phyloP scores from a whole-genome alignment of 2,888 invertebrate species.

The Linnaemya vulpina region DNA sequence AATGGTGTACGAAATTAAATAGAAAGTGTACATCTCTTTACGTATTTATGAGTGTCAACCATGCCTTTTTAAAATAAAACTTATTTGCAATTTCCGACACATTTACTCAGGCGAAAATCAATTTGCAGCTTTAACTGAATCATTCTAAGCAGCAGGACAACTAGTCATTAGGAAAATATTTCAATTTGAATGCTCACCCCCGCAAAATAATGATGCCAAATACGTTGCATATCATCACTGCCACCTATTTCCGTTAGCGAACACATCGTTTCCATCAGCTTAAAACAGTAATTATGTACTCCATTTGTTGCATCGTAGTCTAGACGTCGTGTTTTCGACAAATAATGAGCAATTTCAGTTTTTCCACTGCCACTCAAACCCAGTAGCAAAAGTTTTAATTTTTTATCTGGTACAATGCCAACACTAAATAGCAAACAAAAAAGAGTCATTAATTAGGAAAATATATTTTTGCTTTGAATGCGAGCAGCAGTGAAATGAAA shows the following conservation, averaged over 20 bases:
- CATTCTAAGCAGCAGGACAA: background rate
- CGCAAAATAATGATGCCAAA: slow-evolving; percentile 81
- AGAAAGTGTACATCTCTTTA: too few species aligned
- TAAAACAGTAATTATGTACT: slow-evolving; percentile 75
- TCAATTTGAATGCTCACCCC: slow-evolving; percentile 71
- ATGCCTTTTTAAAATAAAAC: too few species aligned
- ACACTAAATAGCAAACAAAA: slow-evolving; percentile 66
- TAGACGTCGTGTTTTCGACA: slow-evolving; percentile 74
- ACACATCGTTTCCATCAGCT: slow-evolving; percentile 65
- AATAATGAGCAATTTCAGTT: slow-evolving; percentile 79
- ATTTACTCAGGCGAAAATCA: too few species aligned
- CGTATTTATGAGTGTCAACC: too few species aligned
- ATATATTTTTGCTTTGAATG: slow-evolving; percentile 39
- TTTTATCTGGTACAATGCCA: slow-evolving; percentile 70
- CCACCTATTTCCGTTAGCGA: slow-evolving; percentile 81
- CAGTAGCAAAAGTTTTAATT: slow-evolving; percentile 78
- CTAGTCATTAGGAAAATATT: background rate
- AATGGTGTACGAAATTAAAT: too few species aligned
- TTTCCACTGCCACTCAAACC: slow-evolving; percentile 79
- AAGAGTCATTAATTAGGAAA: background rate
- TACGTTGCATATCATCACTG: slow-evolving; percentile 79
- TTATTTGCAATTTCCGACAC: too few species aligned
- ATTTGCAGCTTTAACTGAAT: background rate
- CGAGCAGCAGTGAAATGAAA: slow-evolving; percentile 4
- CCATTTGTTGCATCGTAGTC: slow-evolving; percentile 80